phyloP scores from a whole-genome alignment of 2,888 invertebrate genomes.

The Steinernema hermaphroditum region DNA sequence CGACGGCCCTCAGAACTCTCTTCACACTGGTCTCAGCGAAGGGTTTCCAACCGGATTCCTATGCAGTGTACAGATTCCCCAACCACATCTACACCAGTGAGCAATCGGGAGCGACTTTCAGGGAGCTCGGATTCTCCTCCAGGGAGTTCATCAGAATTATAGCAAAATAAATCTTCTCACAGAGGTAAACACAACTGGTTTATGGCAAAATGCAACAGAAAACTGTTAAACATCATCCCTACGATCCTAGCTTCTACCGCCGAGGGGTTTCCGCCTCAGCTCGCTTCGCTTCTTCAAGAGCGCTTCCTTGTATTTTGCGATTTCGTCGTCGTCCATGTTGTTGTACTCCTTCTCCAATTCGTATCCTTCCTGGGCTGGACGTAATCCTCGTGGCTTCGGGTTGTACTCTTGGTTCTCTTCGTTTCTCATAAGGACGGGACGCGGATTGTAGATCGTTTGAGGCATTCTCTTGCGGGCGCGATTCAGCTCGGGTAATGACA shows the following conservation, averaged over 20 bases:
- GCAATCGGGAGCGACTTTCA: neutral
- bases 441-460: neutral
- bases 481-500: neutral
- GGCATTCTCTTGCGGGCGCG: neutral
- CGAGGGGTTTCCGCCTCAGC: neutral
- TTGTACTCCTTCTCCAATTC: constrained; percentile 1
- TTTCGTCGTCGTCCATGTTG: neutral
- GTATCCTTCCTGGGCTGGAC: neutral
- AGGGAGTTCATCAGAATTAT: neutral
- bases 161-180: neutral
- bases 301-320: neutral
- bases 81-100: neutral
- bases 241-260: too few species aligned
- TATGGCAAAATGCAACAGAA: too few species aligned
- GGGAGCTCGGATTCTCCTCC: neutral
- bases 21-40: neutral
- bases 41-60: neutral
- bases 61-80: neutral
- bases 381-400: constrained; percentile 1
- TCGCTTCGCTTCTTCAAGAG: neutral
- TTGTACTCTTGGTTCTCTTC: neutral
- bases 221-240: too few species aligned
- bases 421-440: neutral
- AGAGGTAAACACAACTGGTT: too few species aligned
- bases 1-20: neutral